phyloP scores from a whole-genome alignment of 2,888 invertebrate genomes.

The Flexamia atlantica region DNA sequence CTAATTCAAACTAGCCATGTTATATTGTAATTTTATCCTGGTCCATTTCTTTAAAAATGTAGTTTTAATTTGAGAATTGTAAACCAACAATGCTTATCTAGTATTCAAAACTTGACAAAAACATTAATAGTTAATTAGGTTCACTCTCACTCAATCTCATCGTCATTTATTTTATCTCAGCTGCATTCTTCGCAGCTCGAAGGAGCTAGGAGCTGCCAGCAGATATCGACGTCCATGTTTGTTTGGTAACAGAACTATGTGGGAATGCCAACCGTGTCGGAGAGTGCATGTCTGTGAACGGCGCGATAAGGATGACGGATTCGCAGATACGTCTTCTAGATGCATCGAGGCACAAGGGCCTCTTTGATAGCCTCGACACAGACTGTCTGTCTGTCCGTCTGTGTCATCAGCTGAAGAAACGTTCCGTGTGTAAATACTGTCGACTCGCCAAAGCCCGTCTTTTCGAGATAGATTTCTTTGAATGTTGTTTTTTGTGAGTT shows the following conservation, averaged over 20 bases:
- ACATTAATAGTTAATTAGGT: no score
- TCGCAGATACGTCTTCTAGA: conserved; percentile 21
- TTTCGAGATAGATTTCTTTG: no score
- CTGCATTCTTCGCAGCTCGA: no score
- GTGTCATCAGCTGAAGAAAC: conserved; percentile 41
- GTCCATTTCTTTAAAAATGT: no score
- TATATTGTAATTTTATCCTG: no score
- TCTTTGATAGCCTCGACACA: background rate
- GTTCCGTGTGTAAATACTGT: conserved; percentile 4
- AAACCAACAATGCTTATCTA: no score
- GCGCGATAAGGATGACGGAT: background rate
- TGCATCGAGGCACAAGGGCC: conserved; percentile 17
- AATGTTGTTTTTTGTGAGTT: no score
- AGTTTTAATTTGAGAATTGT: no score
- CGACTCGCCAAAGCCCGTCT: background rate
- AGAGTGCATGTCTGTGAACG: conserved; percentile 13
- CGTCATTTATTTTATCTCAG: no score
- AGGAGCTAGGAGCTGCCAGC: background rate
- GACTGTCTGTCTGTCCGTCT: background rate
- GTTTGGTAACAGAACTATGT: background rate
- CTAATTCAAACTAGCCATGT: no score
- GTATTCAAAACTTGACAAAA: no score
- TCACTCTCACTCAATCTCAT: no score
- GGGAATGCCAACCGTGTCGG: conserved; percentile 9
- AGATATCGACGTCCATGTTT: background rate